Base-by-base conservation (phyloP, 2,888 invertebrate genomes). In the Erannis defoliaria region DNA sequence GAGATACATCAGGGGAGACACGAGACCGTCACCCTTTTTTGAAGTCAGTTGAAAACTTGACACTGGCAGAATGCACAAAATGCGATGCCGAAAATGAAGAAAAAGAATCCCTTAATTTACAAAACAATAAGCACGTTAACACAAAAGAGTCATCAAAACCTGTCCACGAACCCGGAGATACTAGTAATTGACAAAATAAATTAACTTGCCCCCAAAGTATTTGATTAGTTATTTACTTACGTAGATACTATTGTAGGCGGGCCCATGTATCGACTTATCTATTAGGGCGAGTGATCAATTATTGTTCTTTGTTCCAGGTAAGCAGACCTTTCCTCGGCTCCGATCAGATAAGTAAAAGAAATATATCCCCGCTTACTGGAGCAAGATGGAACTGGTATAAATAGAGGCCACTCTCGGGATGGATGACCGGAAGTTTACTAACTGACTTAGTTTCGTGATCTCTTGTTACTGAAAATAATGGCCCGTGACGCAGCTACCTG, bases 221-320 rank as follows among this genome's bases (percentile, higher is more conserved):
- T 51, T 58, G 33, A 33, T 54, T 35, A 21, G 19, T 50, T 46
- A 46, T 51, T 54, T 60, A 60, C 48, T 48, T 49, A 42, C 31
- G 37, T 45, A 23, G 38, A 61, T 46, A 53, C 40, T 29, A 62
- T 62, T 57, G 53, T 62, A 53, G 1, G 21, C 29, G 19, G 19
- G 14, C 12, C 38, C 38, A 14, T 58, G 63, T 68, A 68, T 64
- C 57, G 56, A 66, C 56, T 72, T 72, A 74, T 76, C 76, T 75
- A 73, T 70, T 71, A 73, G 65, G 70, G 60, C 60, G 66, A 73
- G 72, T 80, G 74, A 77, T 80, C 73, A 77, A 73, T 79, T 77
- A 76, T 73, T 72, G 62, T 84, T 78, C 72, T 81, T 85, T 84
- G 79, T 85, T 87, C 73, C 86, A 87, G 87, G 87, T 87, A 86